These are phyloP conservation scores for Drosophila bunnanda DNA, from an alignment of 2,888 invertebrate genomes.

Conservation along the genomic window DNA sequence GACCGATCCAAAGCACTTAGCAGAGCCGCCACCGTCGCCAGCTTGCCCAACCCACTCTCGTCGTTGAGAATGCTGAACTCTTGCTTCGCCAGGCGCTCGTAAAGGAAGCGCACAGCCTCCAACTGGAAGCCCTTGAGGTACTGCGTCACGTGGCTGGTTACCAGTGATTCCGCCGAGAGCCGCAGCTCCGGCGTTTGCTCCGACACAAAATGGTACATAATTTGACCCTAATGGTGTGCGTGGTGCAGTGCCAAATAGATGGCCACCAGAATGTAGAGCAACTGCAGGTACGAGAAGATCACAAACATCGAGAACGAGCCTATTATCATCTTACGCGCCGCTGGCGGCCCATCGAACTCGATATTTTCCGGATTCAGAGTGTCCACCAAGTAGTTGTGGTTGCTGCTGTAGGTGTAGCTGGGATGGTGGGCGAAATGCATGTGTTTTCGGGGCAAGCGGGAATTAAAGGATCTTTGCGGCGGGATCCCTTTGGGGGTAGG, in stretches of 20 bases:
- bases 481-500: not conserved
- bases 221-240: constrained; percentile 42
- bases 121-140: constrained; percentile 82
- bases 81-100: constrained; percentile 75
- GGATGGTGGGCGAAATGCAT: constrained; percentile 66
- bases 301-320: constrained; percentile 84
- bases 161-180: constrained; percentile 63
- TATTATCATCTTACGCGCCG: constrained; percentile 76
- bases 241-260: constrained; percentile 81
- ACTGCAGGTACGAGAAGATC: constrained; percentile 83
- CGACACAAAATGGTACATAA: constrained; percentile 82
- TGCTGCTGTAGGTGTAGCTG: constrained; percentile 33
- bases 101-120: constrained; percentile 81
- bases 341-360: constrained; percentile 81
- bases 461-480: not conserved
- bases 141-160: constrained; percentile 77
- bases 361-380: constrained; percentile 37
- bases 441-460: constrained; percentile 29
- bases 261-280: constrained; percentile 83
- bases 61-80: constrained; percentile 83
- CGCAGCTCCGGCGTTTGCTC: constrained; percentile 78
- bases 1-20: constrained; percentile 67
- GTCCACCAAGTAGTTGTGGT: constrained; percentile 60
- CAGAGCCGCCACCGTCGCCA: constrained; percentile 75
- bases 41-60: constrained; percentile 83